A percentile compares a stretch with the other conserved stretches of the same genome.
These are phyloP conservation scores for Ceyx cyanopectus DNA, from an alignment of 2,113 vertebrate genomes.

Conservation along the genomic window DNA sequence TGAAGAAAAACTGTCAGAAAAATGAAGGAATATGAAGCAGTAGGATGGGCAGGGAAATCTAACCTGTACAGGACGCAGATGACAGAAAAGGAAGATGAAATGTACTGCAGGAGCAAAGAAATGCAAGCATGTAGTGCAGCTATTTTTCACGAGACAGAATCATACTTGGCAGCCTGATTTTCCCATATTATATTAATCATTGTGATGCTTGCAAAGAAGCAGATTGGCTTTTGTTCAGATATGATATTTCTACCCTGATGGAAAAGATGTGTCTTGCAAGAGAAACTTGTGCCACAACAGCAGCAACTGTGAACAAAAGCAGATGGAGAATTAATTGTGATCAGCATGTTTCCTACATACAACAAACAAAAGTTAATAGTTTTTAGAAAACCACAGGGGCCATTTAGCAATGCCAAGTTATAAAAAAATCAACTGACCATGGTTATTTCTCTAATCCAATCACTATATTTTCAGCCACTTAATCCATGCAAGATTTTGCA, in stretches of 20 bases:
- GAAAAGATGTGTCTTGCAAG: neutral
- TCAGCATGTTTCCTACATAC: neutral
- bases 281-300: neutral
- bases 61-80: neutral
- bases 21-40: neutral
- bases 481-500: neutral
- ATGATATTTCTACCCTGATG: neutral
- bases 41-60: neutral
- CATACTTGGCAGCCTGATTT: neutral
- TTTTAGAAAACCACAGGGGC: neutral
- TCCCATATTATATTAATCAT: neutral
- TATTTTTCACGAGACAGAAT: neutral
- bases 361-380: neutral
- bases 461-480: neutral
- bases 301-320: slow-evolving; percentile 21
- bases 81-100: neutral
- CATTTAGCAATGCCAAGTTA: neutral
- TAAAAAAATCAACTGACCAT: neutral
- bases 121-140: neutral
- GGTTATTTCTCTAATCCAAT: neutral
- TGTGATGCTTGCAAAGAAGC: neutral
- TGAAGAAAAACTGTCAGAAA: neutral
- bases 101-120: neutral
- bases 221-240: neutral
- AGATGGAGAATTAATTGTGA: neutral